Percentiles rank a stretch among this genome's conserved stretches.
These are phyloP conservation scores for Chironomus tentans DNA, from an alignment of 2,888 invertebrate genomes.

Conservation along the genomic window DNA sequence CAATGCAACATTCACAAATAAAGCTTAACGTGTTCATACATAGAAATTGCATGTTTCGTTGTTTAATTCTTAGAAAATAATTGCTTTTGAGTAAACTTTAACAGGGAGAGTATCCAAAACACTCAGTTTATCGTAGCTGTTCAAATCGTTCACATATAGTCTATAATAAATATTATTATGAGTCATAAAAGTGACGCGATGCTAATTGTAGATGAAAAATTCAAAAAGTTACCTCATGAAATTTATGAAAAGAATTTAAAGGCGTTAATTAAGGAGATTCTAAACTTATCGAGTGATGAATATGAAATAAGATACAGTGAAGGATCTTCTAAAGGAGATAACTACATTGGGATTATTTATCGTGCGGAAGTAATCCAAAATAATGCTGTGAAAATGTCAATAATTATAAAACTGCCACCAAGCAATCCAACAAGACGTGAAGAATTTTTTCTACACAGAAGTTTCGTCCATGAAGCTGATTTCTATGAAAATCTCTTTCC, in stretches of 20 bases:
- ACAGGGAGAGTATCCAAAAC: too few relatives aligned
- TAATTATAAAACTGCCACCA: conserved; percentile 37
- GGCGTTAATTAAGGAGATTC: conserved; percentile 31
- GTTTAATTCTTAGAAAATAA: too few relatives aligned
- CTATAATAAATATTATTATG: background rate
- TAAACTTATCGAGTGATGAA: conserved; percentile 28
- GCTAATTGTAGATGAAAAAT: background rate
- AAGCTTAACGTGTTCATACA: too few relatives aligned
- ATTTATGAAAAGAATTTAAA: conserved; percentile 31
- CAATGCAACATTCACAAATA: too few relatives aligned
- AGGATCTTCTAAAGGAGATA: conserved; percentile 37
- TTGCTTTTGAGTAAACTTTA: too few relatives aligned
- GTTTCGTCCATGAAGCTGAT: conserved; percentile 35
- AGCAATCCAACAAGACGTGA: conserved; percentile 34
- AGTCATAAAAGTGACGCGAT: background rate
- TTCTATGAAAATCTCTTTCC: conserved; percentile 37
- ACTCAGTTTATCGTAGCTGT: too few relatives aligned
- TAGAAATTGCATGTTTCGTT: too few relatives aligned
- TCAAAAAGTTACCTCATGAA: conserved; percentile 31
- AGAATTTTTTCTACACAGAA: conserved; percentile 35
- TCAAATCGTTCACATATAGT: background rate
- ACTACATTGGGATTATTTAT: conserved; percentile 37
- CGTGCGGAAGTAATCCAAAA: background rate
- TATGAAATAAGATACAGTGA: conserved; percentile 30
- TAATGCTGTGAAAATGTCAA: background rate